Percentiles rank a stretch among this genome's conserved stretches.
phyloP scores from a whole-genome alignment of 2,113 vertebrate species.

The Apistogramma diplotaenia region DNA sequence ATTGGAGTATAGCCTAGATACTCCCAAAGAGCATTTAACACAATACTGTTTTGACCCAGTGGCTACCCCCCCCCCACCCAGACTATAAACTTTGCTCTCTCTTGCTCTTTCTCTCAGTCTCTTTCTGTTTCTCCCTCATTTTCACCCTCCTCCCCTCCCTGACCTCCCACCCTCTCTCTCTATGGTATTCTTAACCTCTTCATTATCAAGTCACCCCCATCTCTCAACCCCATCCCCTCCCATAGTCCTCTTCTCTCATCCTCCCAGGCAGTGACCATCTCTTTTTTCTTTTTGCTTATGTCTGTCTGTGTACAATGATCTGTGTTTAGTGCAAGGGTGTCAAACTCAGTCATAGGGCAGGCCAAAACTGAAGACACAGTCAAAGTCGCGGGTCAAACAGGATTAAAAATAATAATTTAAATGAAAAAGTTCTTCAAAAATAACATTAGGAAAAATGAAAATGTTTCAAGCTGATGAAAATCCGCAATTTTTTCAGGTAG shows the following conservation, averaged over 20 bases:
- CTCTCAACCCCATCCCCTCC: conserved; percentile 31
- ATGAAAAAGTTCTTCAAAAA: no score
- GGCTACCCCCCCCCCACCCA: conserved; percentile 11
- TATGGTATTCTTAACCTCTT: conserved; percentile 65
- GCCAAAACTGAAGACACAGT: no score
- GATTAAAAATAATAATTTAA: no score
- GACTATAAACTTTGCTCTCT: neutral
- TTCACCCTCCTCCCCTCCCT: conserved; percentile 30
- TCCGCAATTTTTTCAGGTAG: no score
- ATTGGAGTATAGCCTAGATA: conserved; percentile 25
- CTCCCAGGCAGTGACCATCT: neutral
- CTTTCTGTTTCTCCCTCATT: conserved; percentile 30
- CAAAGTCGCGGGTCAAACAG: no score
- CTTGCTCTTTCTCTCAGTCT: conserved; percentile 34
- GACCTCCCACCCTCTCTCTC: conserved; percentile 51
- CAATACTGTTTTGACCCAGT: conserved; percentile 41
- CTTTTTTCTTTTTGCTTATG: conserved; percentile 17
- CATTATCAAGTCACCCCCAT: conserved; percentile 63
- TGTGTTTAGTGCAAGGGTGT: no score
- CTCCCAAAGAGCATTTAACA: conserved; percentile 50
- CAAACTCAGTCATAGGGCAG: no score
- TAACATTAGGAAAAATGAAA: no score
- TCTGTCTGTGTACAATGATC: neutral
- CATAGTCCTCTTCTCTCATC: neutral
- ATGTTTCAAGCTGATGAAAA: no score